Percentiles rank a stretch among this genome's conserved stretches.
These are phyloP conservation scores for Paramormyrops kingsleyae DNA, from an alignment of 2,113 vertebrate genomes.

Conservation along the genomic window DNA sequence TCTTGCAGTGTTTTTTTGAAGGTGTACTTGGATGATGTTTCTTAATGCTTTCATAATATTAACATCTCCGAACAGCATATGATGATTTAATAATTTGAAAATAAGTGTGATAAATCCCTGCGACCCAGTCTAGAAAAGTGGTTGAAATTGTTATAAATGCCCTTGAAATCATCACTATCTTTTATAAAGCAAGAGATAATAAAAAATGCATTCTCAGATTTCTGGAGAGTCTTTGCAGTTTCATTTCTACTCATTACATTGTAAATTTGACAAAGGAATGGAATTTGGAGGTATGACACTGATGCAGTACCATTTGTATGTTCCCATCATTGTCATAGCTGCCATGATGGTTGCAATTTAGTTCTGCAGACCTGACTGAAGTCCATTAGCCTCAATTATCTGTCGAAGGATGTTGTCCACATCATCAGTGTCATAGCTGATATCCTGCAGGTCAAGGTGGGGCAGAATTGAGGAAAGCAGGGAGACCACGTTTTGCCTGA, in stretches of 20 bases:
- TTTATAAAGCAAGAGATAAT: background rate
- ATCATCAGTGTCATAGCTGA: conserved; percentile 61
- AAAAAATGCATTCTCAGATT: background rate
- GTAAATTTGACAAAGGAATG: background rate
- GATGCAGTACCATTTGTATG: background rate
- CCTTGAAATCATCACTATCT: background rate
- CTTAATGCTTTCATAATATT: background rate
- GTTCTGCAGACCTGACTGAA: background rate
- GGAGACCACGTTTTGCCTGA: conserved; percentile 63
- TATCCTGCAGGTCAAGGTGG: conserved; percentile 66
- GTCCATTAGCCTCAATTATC: conserved; percentile 64
- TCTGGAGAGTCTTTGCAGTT: background rate
- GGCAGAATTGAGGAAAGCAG: conserved; percentile 67
- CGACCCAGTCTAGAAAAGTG: background rate
- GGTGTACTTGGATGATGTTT: background rate
- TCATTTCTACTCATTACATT: background rate
- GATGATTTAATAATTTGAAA: background rate
- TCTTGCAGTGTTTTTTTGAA: background rate
- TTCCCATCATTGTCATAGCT: background rate
- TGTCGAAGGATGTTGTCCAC: conserved; percentile 72
- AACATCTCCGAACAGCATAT: background rate
- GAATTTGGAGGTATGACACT: background rate
- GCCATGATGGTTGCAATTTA: background rate
- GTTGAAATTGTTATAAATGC: background rate
- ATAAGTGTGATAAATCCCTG: background rate